These are phyloP conservation scores for Albula goreensis DNA, from an alignment of 2,113 vertebrate genomes.

Conservation along the genomic window DNA sequence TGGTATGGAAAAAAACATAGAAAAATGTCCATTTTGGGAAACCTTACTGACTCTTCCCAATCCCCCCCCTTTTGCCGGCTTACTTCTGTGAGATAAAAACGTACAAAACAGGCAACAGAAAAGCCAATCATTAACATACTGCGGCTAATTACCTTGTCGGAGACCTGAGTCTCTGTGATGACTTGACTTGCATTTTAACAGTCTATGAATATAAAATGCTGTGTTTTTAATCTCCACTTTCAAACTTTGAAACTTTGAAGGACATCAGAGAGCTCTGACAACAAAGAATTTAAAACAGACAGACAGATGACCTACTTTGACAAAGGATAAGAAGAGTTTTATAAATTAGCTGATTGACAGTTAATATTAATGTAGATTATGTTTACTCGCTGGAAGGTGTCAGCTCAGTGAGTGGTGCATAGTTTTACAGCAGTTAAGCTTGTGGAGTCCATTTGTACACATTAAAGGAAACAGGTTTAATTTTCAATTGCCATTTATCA, in stretches of 20 bases:
- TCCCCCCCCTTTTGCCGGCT: background rate
- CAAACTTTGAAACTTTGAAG: background rate
- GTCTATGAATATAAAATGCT: background rate
- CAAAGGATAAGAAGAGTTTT: background rate
- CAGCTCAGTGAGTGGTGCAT: background rate
- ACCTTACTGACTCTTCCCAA: background rate
- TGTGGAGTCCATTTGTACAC: background rate
- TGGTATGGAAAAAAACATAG: no score
- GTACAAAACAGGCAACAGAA: background rate
- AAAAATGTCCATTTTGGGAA: no score
- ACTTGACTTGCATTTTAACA: slow-evolving; percentile 27
- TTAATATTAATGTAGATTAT: background rate
- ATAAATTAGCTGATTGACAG: background rate
- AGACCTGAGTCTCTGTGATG: slow-evolving; percentile 8
- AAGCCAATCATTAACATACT: background rate
- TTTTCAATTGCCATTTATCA: background rate
- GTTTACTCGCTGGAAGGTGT: background rate
- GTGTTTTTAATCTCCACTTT: background rate
- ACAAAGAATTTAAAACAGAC: background rate
- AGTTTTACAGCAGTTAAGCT: background rate
- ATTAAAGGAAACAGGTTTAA: slow-evolving; percentile 1
- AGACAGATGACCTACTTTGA: background rate
- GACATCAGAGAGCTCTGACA: background rate
- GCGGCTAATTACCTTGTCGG: slow-evolving; percentile 2
- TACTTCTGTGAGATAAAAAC: background rate